Evolutionary conservation across 1,140 invertebrate species (phyloP), one percentile per base, ranked within the genome.

Genomic region (Elymnias hypermnestra): DNA sequence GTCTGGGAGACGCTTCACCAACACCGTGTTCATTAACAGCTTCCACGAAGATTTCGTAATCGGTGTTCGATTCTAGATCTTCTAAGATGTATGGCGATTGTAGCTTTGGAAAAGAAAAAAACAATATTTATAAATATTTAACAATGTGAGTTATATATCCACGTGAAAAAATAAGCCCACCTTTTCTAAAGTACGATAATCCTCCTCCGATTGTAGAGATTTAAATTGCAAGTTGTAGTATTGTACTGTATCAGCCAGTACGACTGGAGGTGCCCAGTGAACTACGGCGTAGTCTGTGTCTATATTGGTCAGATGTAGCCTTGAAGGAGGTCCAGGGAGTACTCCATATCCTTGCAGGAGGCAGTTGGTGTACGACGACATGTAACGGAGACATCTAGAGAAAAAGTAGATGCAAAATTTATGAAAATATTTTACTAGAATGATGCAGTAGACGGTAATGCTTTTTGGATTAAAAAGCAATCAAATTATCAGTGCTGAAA

Each of bases 301-400:
- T 26, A 94, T 89, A 63, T 93, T 92, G 10, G 91, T 89, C 1
- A 95, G 89, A 36, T 90, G 89, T 1, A 95, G 77, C 35, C 88
- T 81, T 0, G 87, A 87, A 0, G 94, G 94, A 8, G 90, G 84
- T 21, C 91, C 90, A 0, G 94, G 92, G 1, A 95, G 85, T 0
- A 95, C 93, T 1, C 94, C 93, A 67, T 95, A 95, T 3, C 93
- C 93, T 86, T 94, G 92, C 51, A 95, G 88, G 3, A 95, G 78
- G 65, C 94, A 95, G 78, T 92, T 94, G 15, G 90, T 91, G 76
- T 94, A 94, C 21, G 92, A 90, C 1, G 87, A 87, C 91, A 95
- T 95, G 74, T 92, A 94, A 31, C 92, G 90, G 19, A 95, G 83
- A 66, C 94, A 95, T 64, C 92, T 93, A 63, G 31, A 10, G 19